These are phyloP conservation scores for Lamprologus callipterus DNA, from an alignment of 2,113 vertebrate genomes.

Conservation along the genomic window DNA sequence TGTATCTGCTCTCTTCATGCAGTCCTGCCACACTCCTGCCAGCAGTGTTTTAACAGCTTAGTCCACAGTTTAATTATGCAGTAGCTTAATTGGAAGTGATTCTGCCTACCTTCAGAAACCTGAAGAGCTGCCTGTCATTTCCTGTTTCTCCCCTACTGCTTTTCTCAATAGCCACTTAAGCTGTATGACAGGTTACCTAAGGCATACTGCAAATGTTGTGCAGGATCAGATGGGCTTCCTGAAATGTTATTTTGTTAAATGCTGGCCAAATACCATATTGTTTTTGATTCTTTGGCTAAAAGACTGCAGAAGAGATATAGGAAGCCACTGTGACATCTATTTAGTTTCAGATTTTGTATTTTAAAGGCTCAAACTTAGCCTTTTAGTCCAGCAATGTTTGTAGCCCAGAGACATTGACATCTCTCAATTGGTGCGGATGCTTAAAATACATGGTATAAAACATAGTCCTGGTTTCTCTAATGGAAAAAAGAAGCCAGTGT, in stretches of 20 bases:
- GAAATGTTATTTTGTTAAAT: not conserved
- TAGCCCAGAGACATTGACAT: not conserved
- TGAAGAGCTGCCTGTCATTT: slow-evolving; percentile 76
- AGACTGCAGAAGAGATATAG: not conserved
- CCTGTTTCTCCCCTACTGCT: slow-evolving; percentile 32
- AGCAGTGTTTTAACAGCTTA: slow-evolving; percentile 14
- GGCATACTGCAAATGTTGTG: slow-evolving; percentile 65
- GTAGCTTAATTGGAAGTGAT: slow-evolving; percentile 26
- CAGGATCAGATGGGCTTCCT: slow-evolving; percentile 56
- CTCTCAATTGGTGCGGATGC: not conserved
- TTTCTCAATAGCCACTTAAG: slow-evolving; percentile 57
- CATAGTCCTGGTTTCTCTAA: not conserved
- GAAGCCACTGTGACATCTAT: not conserved
- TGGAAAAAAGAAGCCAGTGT: not conserved
- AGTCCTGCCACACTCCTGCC: slow-evolving; percentile 2
- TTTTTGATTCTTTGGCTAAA: not conserved
- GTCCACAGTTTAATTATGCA: slow-evolving; percentile 19
- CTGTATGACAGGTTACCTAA: slow-evolving; percentile 76
- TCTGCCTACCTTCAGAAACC: slow-evolving; percentile 67
- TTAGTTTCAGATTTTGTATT: not conserved
- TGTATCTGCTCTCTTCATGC: not conserved
- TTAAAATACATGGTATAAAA: not conserved
- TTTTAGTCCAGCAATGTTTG: not conserved
- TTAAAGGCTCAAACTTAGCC: no score
- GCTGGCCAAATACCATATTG: not conserved